Evolutionary conservation across 2,888 invertebrate species (phyloP).

Genomic region (Heliconius ethilla): DNA sequence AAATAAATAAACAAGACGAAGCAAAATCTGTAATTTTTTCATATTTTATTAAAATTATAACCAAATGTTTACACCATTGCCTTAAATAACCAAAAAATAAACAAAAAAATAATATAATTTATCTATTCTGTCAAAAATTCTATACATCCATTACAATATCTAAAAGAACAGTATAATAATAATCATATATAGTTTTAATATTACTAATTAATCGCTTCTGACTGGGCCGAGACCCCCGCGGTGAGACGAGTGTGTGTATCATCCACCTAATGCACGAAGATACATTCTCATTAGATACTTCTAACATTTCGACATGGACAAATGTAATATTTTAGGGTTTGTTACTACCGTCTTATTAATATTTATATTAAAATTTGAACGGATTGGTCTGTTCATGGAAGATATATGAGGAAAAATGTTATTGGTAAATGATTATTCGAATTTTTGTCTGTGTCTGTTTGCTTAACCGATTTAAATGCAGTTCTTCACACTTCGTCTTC

Average conservation of each 20-base stretch:
- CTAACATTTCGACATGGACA: conserved; percentile 3
- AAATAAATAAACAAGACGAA: not conserved
- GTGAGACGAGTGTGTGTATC: conserved; percentile 20
- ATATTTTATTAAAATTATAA: not conserved
- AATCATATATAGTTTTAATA: conserved; percentile 27
- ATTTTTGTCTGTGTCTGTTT: too few species aligned
- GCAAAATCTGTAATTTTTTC: not conserved
- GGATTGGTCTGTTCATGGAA: too few species aligned
- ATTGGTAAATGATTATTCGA: too few species aligned
- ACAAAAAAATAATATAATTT: not conserved
- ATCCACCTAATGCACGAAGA: conserved; percentile 13
- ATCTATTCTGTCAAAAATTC: conserved; percentile 5
- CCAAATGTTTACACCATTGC: not conserved
- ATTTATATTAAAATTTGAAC: not conserved
- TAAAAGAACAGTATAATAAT: conserved; percentile 26
- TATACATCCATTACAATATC: not conserved
- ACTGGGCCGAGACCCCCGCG: conserved; percentile 27
- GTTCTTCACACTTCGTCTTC: too few species aligned
- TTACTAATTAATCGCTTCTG: conserved; percentile 32
- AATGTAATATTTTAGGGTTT: not conserved
- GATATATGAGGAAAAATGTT: too few species aligned
- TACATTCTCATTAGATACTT: conserved; percentile 20
- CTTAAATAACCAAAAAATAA: not conserved
- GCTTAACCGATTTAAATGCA: too few species aligned
- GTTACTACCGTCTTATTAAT: not conserved